Evolutionary conservation across 2,888 invertebrate genomes (phyloP), one percentile per base, ranked within the genome.

Genomic region (Timandra comae): DNA sequence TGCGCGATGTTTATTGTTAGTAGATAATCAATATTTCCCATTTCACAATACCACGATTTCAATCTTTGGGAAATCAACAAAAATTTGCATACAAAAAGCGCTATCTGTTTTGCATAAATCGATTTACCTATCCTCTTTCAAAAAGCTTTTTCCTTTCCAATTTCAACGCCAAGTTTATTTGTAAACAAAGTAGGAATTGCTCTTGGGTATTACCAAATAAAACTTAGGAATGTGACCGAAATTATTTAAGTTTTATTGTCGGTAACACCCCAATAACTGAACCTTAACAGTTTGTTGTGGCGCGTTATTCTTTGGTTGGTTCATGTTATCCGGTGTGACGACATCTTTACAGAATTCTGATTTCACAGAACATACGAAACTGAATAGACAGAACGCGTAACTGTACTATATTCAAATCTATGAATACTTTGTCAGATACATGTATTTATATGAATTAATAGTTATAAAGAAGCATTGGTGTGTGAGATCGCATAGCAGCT

Each of bases 11-110:
- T 64, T 63, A 66, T 62, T 64, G 61, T 60, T 52, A 43, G 56
- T 61, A 59, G 56, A 65, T 63, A 72, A 73, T 71, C 70, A 75
- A 77, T 74, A 74, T 71, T 73, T 68, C 56, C 68, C 68, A 76
- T 69, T 74, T 68, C 65, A 71, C 72, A 74, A 76, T 71, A 71
- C 74, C 68, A 69, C 67, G 69, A 77, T 79, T 80, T 79, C 78
- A 80, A 80, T 81, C 79, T 81, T 75, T 74, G 64, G 72, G 70
- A 81, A 82, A 80, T 80, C 80, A 80, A 78, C 75, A 77, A 65
- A 71, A 75, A 84, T 82, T 82, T 80, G 72, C 82, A 84, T 82
- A 80, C 75, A 82, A 82, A 84, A 82, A 80, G 81, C 77, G 75
- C 77, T 71, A 78, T 78, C 79, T 80, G 68, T 72, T 82, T 82